Evolutionary conservation across 1,140 invertebrate genomes (phyloP).

Genomic region (Trissolcus basalis): DNA sequence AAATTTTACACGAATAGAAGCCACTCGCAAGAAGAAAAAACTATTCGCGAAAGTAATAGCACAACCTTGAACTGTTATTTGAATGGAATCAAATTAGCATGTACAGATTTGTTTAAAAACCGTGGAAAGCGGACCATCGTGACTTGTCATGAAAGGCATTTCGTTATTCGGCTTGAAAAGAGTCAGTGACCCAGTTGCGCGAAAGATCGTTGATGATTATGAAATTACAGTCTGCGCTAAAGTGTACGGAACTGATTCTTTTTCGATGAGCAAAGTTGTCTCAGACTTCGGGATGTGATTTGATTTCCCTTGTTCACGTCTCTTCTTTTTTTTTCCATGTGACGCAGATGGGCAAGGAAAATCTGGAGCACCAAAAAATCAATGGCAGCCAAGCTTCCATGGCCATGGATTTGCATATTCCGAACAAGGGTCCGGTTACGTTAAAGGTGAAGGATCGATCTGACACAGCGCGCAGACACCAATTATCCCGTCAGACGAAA

Average conservation of each 20-base stretch:
- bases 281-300: too few relatives aligned
- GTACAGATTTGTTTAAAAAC: too few relatives aligned
- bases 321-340: constrained; percentile 4
- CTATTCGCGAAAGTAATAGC: too few relatives aligned
- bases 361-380: constrained; percentile 76
- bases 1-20: too few relatives aligned
- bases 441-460: constrained; percentile 81
- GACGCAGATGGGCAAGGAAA: constrained; percentile 67
- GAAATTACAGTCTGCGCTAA: constrained; percentile 8
- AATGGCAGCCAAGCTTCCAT: constrained; percentile 82
- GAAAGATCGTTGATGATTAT: constrained; percentile 5
- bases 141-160: too few relatives aligned
- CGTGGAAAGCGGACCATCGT: too few relatives aligned
- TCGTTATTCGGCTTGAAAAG: constrained; percentile 1
- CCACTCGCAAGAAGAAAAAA: too few relatives aligned
- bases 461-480: constrained; percentile 83
- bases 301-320: too few relatives aligned
- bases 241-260: neutral
- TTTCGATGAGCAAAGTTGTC: constrained; percentile 3
- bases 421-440: constrained; percentile 81
- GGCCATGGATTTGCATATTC: constrained; percentile 83
- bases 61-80: too few relatives aligned
- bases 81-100: too few relatives aligned
- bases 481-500: constrained; percentile 84
- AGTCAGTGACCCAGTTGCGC: constrained; percentile 12